These are phyloP conservation scores for Philhelius pedissequus DNA, from an alignment of 2,888 invertebrate species.

Conservation along the genomic window DNA sequence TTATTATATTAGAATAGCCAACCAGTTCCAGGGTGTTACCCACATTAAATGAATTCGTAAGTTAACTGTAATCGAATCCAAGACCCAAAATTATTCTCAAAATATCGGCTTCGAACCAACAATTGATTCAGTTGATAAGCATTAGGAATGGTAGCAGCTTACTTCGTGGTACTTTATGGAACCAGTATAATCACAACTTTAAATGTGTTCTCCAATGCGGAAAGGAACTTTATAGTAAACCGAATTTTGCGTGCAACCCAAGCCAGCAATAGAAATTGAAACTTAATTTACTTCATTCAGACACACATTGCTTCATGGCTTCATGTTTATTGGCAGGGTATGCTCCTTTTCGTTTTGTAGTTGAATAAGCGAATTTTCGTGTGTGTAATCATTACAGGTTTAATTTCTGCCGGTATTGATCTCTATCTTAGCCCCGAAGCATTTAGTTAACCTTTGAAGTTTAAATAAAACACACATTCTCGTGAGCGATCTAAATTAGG, in stretches of 20 bases:
- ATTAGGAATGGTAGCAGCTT: background rate
- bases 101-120: background rate
- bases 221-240: background rate
- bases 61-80: constrained; percentile 48
- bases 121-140: constrained; percentile 21
- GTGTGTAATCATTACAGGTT: too few relatives aligned
- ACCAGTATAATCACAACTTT: constrained; percentile 32
- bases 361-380: background rate
- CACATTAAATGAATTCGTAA: constrained; percentile 46
- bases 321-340: background rate
- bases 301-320: background rate
- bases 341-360: background rate
- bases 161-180: constrained; percentile 25
- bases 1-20: background rate
- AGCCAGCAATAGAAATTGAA: background rate
- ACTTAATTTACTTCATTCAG: background rate
- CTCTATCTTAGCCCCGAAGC: too few relatives aligned
- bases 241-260: background rate
- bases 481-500: too few relatives aligned
- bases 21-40: background rate
- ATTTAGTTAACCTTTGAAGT: too few relatives aligned
- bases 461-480: too few relatives aligned
- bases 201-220: background rate
- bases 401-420: too few relatives aligned
- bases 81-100: constrained; percentile 27